Base-by-base conservation (phyloP, 2,888 invertebrate genomes). In the Schizaphis graminum region DNA sequence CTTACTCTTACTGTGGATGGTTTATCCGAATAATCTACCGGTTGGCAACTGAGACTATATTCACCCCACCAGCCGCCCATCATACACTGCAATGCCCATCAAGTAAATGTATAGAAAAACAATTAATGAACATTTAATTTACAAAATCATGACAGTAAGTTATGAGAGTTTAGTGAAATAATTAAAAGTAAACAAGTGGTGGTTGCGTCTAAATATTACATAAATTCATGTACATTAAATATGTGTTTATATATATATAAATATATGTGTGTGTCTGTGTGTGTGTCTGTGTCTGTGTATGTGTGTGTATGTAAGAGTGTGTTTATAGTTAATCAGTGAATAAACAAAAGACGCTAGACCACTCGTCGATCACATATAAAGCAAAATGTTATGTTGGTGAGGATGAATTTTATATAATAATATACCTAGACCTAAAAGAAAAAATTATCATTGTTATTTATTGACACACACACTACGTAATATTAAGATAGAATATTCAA, bases 61-160 rank as follows among this genome's bases (percentile, higher is more conserved):
- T 98, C 97, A 96, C 97, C 97, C 97, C 98, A 97, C 98, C 98
- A 98, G 96, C 98, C 98, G 96, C 98, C 97, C 97, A 97, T 97
- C 97, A 98, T 97, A 96, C 97, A 97, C 98, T 98, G 97, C 96
- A 96, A 96, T 95, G 89, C 67, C 88, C 92, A 93, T 90, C 94
- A 94, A 91, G 87, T 84, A 91, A 85, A 94, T 77, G 49, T 88
- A 56, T 94, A 91, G 53, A 94, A 28, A 93, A 94, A 86, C 35
- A 86, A 67, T 56, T 44, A 90, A 41, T 77, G 88, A 67, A 67
- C 53, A 89, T 84, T 89, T 41, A 91, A 41, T 49, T 90, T 35
- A 90, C 35, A 57, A 41, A 56, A 56, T 88, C 10, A 84, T 35
- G 84, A 41, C 41, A 41, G 57, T 35, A 67, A 67, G 41, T 53